A percentile compares a stretch with the other conserved stretches of the same genome.
These are phyloP conservation scores for Recurvirostra avosetta DNA, from an alignment of 2,113 vertebrate genomes.

Conservation along the genomic window DNA sequence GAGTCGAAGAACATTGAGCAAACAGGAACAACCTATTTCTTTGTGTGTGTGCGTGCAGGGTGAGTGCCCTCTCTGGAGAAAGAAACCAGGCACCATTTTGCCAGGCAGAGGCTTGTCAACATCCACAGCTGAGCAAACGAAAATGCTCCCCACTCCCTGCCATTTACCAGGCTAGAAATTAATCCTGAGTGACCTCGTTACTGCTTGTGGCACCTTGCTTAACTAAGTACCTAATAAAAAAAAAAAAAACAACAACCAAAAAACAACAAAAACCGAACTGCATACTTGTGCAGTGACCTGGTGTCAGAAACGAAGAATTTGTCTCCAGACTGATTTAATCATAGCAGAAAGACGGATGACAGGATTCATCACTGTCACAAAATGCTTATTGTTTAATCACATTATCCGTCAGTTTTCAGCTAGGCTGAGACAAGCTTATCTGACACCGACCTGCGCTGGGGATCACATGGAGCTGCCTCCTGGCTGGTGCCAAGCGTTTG, in stretches of 20 bases:
- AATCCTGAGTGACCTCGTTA: not conserved
- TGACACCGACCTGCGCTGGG: not conserved
- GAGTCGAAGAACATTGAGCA: fast-evolving
- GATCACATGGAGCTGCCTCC: not conserved
- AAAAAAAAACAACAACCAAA: not conserved
- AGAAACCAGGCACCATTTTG: not conserved
- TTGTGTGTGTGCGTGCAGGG: not conserved
- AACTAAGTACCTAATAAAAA: not conserved
- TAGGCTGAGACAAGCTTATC: not conserved
- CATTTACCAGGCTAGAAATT: not conserved
- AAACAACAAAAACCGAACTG: not conserved
- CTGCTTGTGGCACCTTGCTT: not conserved
- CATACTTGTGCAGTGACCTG: not conserved
- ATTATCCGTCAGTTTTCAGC: not conserved
- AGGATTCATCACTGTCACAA: slow-evolving; percentile 45
- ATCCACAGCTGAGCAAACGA: not conserved
- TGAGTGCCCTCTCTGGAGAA: not conserved
- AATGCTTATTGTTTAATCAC: slow-evolving; percentile 50
- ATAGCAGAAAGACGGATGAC: slow-evolving; percentile 42
- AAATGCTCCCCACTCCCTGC: not conserved
- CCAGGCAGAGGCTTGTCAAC: not conserved
- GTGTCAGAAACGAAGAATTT: slow-evolving; percentile 25
- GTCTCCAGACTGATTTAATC: slow-evolving; percentile 49
- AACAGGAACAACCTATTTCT: not conserved
- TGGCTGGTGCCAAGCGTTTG: not conserved